Conservation (phyloP, 2,888 invertebrate species). For the Epicampocera succincta region DNA sequence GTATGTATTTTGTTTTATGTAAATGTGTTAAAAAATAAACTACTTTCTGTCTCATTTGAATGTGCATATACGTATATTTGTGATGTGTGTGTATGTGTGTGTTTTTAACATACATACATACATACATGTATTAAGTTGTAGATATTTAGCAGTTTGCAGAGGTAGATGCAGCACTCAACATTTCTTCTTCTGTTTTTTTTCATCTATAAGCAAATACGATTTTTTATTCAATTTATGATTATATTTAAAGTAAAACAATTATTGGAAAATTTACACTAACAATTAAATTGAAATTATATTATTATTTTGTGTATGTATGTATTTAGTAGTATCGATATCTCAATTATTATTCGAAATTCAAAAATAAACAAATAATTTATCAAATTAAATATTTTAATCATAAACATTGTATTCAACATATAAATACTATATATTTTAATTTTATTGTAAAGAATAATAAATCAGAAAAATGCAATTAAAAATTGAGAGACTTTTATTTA, state of each 20-base stretch:
- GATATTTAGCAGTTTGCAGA: conserved; percentile 45
- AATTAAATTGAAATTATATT: conserved; percentile 47
- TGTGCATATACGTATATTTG: too few relatives aligned
- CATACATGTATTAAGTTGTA: conserved; percentile 34
- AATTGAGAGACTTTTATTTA: background rate
- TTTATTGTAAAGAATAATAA: conserved; percentile 42
- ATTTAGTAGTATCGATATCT: conserved; percentile 41
- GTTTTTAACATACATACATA: conserved; percentile 9
- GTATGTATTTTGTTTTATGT: background rate
- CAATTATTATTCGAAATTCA: conserved; percentile 47
- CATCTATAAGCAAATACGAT: background rate
- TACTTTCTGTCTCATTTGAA: conserved; percentile 43
- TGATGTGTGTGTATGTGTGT: too few relatives aligned
- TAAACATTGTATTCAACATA: conserved; percentile 37
- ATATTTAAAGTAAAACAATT: conserved; percentile 42
- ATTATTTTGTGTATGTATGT: conserved; percentile 32
- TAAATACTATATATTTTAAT: conserved; percentile 31
- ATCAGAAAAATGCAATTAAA: conserved; percentile 8
- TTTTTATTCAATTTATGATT: conserved; percentile 24
- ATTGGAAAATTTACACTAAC: conserved; percentile 36
- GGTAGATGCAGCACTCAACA: conserved; percentile 32
- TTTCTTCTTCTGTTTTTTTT: too few relatives aligned
- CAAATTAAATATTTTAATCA: conserved; percentile 39
- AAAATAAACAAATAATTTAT: conserved; percentile 44
- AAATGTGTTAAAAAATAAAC: conserved; percentile 30